Base-by-base conservation (phyloP, 2,113 vertebrate species). In the Nesogale talazaci region DNA sequence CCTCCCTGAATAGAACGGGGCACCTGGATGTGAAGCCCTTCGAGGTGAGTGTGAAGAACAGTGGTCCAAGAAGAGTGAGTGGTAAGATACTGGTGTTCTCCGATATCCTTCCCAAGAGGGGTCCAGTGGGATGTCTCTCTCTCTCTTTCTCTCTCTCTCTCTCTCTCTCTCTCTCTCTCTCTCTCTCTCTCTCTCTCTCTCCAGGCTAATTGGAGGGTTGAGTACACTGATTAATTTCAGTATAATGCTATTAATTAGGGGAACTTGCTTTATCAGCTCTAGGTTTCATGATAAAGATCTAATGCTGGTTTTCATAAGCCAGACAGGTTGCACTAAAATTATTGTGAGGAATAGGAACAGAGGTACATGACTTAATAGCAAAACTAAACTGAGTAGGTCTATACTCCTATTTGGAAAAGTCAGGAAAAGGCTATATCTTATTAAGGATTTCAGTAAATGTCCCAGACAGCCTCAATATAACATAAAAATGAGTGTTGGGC, bases 21-120 rank as follows among this genome's bases (percentile, higher is more conserved):
- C 90, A 92, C 56, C 89, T 98, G 2, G 95, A 95, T 59, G 22
- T 96, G 57, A 97, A 69, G 83, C 97, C 96, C 3, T 96, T 91
- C 9, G 96, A 98, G 97, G 97, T 97, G 94, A 94, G 97, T 88
- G 56, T 27, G 70, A 80, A 77, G 81, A 25, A 1, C 23, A 67
- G 17, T 14, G n/a, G 10, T 16, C 42, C 56, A 81, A 57, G 65
- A 36, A 9, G 19, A 90, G 20, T 38, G 34, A 80, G n/a, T 1
- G 67, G n/a, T 56, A 40, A 94, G 36, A 52, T 3, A 1, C 79
- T 7, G 23, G 65, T 77, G 22, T 80, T 57, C 52, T 72, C 1
- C 72, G 56, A 70, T 69, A 86, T 38, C 20, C 6, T 67, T 88
- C 16, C 29, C 80, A 31, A 61, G 19, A 82, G 31, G 12, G 22